phyloP scores from a whole-genome alignment of 2,797 vertebrate species.

The Microchirus variegatus region DNA sequence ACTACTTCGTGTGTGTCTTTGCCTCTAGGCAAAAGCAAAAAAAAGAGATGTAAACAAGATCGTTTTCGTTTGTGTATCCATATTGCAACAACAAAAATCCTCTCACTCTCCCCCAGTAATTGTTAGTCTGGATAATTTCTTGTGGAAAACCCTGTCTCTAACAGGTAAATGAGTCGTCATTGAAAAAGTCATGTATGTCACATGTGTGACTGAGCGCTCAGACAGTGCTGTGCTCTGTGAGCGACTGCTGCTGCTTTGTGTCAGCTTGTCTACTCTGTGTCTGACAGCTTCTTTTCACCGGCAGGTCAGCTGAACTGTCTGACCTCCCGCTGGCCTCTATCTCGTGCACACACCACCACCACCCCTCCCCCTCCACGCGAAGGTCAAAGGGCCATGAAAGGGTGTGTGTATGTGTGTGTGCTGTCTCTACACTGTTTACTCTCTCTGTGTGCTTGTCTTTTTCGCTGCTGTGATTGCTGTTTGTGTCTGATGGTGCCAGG shows the following conservation, averaged over 20 bases:
- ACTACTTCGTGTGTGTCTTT: neutral
- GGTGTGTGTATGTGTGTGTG: constrained; percentile 20
- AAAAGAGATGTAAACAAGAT: neutral
- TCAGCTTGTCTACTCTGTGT: constrained; percentile 35
- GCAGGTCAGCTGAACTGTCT: constrained; percentile 84
- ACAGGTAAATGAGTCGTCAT: neutral
- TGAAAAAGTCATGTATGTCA: neutral
- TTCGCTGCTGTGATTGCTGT: constrained; percentile 8
- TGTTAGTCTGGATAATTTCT: too few relatives aligned
- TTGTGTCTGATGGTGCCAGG: constrained; percentile 3
- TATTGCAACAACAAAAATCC: neutral
- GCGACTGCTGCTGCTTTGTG: constrained; percentile 14
- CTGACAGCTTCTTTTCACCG: constrained; percentile 52
- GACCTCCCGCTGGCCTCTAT: constrained; percentile 51
- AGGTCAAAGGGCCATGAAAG: constrained; percentile 47
- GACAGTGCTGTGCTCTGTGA: constrained; percentile 3
- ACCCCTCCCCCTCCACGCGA: constrained; percentile 11
- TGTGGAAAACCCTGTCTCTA: too few relatives aligned
- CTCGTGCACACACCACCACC: constrained; percentile 3
- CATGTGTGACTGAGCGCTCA: neutral
- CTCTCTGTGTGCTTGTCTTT: constrained; percentile 36
- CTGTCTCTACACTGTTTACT: constrained; percentile 28
- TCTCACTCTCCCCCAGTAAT: neutral
- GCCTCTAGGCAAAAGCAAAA: neutral
- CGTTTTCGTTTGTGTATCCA: neutral